phyloP scores from a whole-genome alignment of 53 echinoderm and acorn worm genomes.

The Hippasteria phrygiana region DNA sequence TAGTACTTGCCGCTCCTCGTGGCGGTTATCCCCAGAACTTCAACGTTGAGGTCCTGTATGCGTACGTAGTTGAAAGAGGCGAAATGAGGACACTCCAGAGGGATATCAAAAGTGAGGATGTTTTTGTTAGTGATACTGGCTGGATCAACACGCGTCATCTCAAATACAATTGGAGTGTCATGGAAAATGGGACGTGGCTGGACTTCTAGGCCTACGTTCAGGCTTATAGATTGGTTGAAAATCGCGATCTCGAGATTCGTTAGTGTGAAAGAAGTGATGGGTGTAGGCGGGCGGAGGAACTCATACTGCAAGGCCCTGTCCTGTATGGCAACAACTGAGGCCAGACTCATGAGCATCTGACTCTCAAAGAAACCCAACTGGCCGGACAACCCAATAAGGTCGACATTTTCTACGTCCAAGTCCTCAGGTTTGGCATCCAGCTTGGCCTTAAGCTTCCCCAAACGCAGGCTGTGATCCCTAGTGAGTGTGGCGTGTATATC shows the following conservation, averaged over 20 bases:
- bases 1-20: conserved; percentile 54
- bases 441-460: background rate
- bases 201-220: conserved; percentile 14
- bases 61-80: conserved; percentile 44
- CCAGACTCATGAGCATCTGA: conserved; percentile 55
- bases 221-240: conserved; percentile 13
- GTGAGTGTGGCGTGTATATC: conserved; percentile 13
- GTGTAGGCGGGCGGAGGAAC: conserved; percentile 40
- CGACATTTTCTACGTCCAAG: conserved; percentile 17
- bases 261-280: conserved; percentile 6
- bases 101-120: conserved; percentile 9
- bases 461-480: conserved; percentile 11
- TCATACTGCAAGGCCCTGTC: conserved; percentile 59
- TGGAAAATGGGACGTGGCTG: conserved; percentile 10
- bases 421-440: conserved; percentile 40
- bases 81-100: conserved; percentile 21
- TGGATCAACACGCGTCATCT: conserved; percentile 32
- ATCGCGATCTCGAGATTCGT: background rate
- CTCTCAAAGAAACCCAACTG: conserved; percentile 48
- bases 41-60: background rate
- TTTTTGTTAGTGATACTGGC: conserved; percentile 15
- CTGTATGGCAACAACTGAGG: conserved; percentile 16
- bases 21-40: conserved; percentile 16
- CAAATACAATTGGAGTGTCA: conserved; percentile 12
- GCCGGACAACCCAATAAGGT: conserved; percentile 50